Percentiles rank a stretch among this genome's conserved stretches.
Conservation (phyloP, 2,113 vertebrate species). For the Sturnus vulgaris region DNA sequence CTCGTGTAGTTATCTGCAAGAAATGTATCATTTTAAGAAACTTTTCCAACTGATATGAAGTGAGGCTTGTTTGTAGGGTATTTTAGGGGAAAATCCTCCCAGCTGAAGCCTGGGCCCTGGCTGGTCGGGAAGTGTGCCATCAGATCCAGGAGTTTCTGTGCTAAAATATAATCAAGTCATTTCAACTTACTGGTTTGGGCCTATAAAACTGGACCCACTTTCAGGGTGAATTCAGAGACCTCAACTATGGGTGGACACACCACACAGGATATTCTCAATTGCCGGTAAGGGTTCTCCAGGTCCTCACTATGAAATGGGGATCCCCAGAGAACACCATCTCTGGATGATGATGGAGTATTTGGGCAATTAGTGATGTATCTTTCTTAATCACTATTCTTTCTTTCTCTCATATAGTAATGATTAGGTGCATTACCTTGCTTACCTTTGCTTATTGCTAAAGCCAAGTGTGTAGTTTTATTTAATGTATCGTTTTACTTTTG, state of each 20-base stretch:
- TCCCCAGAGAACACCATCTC: rapidly evolving
- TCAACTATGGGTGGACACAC: no score
- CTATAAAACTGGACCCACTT: background rate
- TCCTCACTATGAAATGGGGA: rapidly evolving
- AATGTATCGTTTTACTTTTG: background rate
- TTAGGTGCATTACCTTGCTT: no score
- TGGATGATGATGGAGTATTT: background rate
- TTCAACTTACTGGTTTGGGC: no score
- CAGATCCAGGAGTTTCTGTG: background rate
- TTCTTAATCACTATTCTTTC: no score
- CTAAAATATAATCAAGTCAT: background rate
- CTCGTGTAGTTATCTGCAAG: background rate
- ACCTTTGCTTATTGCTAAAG: background rate
- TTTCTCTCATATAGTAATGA: background rate
- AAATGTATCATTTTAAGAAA: background rate
- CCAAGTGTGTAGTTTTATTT: rapidly evolving
- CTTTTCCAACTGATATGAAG: background rate
- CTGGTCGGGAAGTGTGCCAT: background rate
- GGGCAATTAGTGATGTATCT: background rate
- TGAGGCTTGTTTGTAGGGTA: background rate
- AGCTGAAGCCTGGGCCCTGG: background rate
- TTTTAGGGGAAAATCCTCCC: background rate
- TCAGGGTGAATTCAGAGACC: background rate
- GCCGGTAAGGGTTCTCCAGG: no score
- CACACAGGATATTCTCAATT: background rate